Evolutionary conservation across 2,888 invertebrate genomes (phyloP).

Genomic region (Auanema sp.): DNA sequence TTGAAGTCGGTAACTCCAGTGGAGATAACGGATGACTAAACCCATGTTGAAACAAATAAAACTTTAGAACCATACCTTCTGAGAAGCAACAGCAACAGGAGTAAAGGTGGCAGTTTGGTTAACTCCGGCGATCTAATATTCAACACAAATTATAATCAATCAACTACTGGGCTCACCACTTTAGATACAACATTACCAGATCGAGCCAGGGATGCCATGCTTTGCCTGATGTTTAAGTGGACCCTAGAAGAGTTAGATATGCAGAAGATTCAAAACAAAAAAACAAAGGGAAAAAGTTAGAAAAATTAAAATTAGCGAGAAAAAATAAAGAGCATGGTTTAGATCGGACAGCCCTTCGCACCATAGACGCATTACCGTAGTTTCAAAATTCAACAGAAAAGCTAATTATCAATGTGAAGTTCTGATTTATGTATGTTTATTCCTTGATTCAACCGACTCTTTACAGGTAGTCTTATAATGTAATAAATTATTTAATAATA

Average conservation of each 20-base stretch:
- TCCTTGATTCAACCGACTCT: no score
- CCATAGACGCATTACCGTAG: no score
- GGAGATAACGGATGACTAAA: slow-evolving; percentile 31
- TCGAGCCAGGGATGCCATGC: slow-evolving; percentile 51
- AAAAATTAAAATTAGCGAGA: no score
- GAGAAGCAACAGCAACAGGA: slow-evolving; percentile 35
- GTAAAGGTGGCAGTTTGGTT: slow-evolving; percentile 40
- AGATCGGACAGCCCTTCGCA: no score
- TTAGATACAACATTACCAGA: slow-evolving; percentile 49
- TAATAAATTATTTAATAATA: no score
- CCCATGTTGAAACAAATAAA: slow-evolving; percentile 12
- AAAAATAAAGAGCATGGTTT: no score
- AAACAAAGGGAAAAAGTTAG: slow-evolving; percentile 14
- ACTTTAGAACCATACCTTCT: slow-evolving; percentile 20
- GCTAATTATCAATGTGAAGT: no score
- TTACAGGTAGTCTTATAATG: no score
- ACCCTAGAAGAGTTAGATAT: slow-evolving; percentile 22
- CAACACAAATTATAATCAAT: background rate
- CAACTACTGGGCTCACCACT: slow-evolving; percentile 37
- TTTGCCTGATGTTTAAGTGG: slow-evolving; percentile 20
- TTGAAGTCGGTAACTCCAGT: slow-evolving; percentile 36
- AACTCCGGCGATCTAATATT: slow-evolving; percentile 46
- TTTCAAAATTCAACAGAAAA: no score
- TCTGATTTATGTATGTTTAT: no score
- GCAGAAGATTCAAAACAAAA: slow-evolving; percentile 14